phyloP scores from a whole-genome alignment of 2,888 invertebrate genomes.

The Folsomia manolachei region DNA sequence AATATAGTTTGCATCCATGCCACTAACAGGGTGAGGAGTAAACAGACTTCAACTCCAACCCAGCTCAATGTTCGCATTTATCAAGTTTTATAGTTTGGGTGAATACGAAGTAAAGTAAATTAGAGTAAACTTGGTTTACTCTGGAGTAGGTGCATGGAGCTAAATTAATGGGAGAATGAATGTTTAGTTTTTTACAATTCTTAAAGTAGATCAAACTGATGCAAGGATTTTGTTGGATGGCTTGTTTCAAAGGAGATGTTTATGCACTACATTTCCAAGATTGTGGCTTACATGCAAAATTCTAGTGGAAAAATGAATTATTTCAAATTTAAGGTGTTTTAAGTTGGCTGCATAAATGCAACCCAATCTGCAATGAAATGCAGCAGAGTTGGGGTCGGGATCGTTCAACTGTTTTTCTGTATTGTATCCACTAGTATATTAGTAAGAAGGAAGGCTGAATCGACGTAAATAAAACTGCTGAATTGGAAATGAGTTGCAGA shows the following conservation, averaged over 20 bases:
- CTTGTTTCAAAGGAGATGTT: background rate
- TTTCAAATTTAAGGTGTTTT: background rate
- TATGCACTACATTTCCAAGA: background rate
- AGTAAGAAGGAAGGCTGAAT: background rate
- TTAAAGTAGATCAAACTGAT: background rate
- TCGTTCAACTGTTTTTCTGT: background rate
- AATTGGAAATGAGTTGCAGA: background rate
- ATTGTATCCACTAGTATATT: background rate
- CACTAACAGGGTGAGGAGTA: no score
- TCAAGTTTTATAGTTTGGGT: no score
- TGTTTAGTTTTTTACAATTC: no score
- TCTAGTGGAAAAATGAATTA: background rate
- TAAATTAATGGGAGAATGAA: no score
- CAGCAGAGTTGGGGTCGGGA: background rate
- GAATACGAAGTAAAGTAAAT: no score
- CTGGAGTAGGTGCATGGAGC: background rate
- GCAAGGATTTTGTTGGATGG: background rate
- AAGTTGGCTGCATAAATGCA: background rate
- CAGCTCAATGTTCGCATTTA: no score
- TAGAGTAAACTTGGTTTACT: background rate
- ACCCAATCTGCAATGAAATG: background rate
- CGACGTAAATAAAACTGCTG: no score
- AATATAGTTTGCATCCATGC: no score
- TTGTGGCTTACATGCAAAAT: background rate
- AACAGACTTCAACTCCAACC: no score